A percentile compares a stretch with the other conserved stretches of the same genome.
Evolutionary conservation across 2,888 invertebrate genomes (phyloP).

Genomic region (Microdon myrmicae): DNA sequence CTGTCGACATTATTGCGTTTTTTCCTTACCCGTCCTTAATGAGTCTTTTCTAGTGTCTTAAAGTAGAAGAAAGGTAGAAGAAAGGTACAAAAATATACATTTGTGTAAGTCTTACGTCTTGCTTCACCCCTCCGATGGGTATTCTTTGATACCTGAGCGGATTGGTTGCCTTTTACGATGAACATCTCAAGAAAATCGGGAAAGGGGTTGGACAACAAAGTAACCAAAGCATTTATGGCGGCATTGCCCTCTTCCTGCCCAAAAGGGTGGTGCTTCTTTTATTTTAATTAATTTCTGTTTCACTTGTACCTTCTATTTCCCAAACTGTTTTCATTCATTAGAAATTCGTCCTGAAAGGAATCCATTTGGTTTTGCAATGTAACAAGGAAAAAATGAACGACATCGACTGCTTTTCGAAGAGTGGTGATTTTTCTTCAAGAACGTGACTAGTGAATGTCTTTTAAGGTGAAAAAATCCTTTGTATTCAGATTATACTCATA

Average conservation of each 20-base stretch:
- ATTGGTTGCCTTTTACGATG: conserved; percentile 15
- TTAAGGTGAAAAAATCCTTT: no score
- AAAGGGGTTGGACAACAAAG: conserved; percentile 12
- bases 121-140: conserved; percentile 8
- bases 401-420: no score
- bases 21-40: conserved; percentile 34
- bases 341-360: no score
- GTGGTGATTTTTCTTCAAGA: conserved; percentile 1
- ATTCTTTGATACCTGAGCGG: conserved; percentile 20
- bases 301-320: no score
- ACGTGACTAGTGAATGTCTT: no score
- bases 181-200: conserved; percentile 18
- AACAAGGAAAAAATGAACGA: no score
- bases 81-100: background rate
- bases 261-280: conserved; percentile 26
- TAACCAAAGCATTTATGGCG: conserved; percentile 3
- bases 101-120: conserved; percentile 14
- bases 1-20: conserved; percentile 31
- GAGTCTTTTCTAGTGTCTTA: conserved; percentile 45
- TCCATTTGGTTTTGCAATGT: no score
- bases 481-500: no score
- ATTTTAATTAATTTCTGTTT: conserved; percentile 16
- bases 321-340: no score
- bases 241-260: conserved; percentile 1
- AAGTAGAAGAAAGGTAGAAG: conserved; percentile 6